Evolutionary conservation across 2,797 vertebrate genomes (phyloP), one percentile per base, ranked within the genome.

Genomic region (Allobates femoralis): DNA sequence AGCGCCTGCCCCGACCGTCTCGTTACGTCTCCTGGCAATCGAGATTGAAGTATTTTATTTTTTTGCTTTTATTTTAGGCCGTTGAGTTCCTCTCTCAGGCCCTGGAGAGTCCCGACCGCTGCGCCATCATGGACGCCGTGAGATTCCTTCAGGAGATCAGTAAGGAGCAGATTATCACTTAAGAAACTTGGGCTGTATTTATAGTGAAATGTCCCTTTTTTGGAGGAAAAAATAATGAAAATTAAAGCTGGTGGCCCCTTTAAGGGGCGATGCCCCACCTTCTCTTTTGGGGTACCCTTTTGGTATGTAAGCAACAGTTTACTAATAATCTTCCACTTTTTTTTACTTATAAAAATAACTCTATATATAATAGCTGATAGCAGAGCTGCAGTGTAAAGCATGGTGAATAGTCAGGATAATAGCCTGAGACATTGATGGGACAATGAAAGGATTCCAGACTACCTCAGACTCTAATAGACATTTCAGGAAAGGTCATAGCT

Each of bases 41-140:
- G n/a, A n/a, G n/a, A n/a, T n/a, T n/a, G n/a, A n/a, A n/a, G n/a
- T n/a, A n/a, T n/a, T n/a, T n/a, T n/a, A n/a, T n/a, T n/a, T 53
- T 41, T 37, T 6, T 28, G 23, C 0, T 23, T 19, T 81, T 16
- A 14, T 86, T 78, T 12, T 15, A 99, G 98, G 97, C 97, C 8
- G 96, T 95, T 37, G 97, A 98, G 55, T 99, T 99, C 92, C 93
- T 99, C 58, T 97, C 97, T 41, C 97, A 97, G 92, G 97, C 98
- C 23, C 93, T 99, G 91, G 97, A 99, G 90, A 96, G 96, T 90
- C 98, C 98, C 0, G 96, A 97, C 37, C 92, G 87, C 62, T 92
- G 92, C 77, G 96, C 98, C 0, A 96, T 99, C 86, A 93, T 92
- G 15, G 96, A 96, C 34, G 97, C 98, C 0, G 96, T 99, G 83